Evolutionary conservation across 2,888 invertebrate species (phyloP).

Genomic region (Escarpia spicata): DNA sequence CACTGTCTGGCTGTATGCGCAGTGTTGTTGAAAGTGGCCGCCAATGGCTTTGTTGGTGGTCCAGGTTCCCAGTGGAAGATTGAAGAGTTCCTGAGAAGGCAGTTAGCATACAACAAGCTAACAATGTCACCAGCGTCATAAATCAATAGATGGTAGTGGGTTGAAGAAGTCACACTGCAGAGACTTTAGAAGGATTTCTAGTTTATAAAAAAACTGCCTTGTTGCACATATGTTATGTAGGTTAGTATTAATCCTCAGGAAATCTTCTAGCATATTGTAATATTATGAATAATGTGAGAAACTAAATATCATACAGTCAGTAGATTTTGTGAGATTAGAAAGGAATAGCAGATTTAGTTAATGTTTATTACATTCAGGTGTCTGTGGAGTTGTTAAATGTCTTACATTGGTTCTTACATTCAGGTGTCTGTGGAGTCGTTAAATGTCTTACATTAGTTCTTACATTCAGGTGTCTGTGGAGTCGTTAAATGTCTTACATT

Average conservation of each 20-base stretch:
- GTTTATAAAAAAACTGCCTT: neutral
- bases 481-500: too few relatives aligned
- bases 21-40: neutral
- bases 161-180: neutral
- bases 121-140: neutral
- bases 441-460: too few relatives aligned
- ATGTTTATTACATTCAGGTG: too few relatives aligned
- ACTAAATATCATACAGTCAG: neutral
- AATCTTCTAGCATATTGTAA: neutral
- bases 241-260: neutral
- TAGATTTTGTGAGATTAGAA: too few relatives aligned
- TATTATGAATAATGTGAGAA: neutral
- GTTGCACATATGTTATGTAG: neutral
- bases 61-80: neutral
- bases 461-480: too few relatives aligned
- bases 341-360: too few relatives aligned
- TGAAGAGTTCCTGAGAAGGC: neutral
- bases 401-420: too few relatives aligned
- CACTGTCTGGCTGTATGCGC: neutral
- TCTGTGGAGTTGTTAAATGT: too few relatives aligned
- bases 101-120: neutral
- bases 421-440: too few relatives aligned
- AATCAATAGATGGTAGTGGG: neutral
- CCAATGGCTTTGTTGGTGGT: neutral
- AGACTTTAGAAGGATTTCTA: neutral